These are phyloP conservation scores for Oceanodroma tethys DNA, from an alignment of 2,113 vertebrate genomes.

Conservation along the genomic window DNA sequence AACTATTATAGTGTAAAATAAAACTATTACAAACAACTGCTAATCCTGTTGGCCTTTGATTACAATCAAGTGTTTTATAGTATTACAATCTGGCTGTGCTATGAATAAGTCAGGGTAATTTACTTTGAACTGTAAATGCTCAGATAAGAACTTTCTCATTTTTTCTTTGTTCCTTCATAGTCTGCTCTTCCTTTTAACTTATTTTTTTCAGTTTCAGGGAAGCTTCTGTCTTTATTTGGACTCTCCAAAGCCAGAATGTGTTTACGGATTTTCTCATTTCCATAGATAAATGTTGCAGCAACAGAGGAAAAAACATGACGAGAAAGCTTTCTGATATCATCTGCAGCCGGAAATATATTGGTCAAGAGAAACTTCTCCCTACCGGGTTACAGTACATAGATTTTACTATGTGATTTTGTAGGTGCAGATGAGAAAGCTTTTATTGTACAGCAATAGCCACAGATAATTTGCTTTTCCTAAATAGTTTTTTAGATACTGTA, in stretches of 20 bases:
- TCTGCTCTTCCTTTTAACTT: not conserved
- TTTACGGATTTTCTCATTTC: not conserved
- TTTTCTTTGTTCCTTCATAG: not conserved
- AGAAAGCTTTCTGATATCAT: not conserved
- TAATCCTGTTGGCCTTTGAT: slow-evolving; percentile 41
- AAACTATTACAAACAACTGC: slow-evolving; percentile 11
- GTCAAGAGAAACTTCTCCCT: not conserved
- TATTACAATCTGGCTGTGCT: not conserved
- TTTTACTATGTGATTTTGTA: slow-evolving; percentile 16
- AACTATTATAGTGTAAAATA: slow-evolving; percentile 4
- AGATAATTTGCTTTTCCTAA: slow-evolving; percentile 8
- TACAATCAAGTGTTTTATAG: slow-evolving; percentile 18
- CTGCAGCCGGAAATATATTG: not conserved
- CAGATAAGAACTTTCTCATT: not conserved
- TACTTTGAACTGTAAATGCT: slow-evolving; percentile 36
- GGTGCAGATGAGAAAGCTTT: not conserved
- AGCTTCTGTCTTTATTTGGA: not conserved
- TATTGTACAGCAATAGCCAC: not conserved
- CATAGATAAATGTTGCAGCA: not conserved
- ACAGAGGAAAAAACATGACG: not conserved
- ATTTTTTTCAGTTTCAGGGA: not conserved
- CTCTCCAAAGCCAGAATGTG: not conserved
- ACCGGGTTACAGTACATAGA: not conserved
- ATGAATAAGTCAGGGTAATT: not conserved
- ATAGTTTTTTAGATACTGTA: not conserved